Evolutionary conservation across 2,113 vertebrate genomes (phyloP), one percentile per base, ranked within the genome.

Genomic region (Petroica traversi): DNA sequence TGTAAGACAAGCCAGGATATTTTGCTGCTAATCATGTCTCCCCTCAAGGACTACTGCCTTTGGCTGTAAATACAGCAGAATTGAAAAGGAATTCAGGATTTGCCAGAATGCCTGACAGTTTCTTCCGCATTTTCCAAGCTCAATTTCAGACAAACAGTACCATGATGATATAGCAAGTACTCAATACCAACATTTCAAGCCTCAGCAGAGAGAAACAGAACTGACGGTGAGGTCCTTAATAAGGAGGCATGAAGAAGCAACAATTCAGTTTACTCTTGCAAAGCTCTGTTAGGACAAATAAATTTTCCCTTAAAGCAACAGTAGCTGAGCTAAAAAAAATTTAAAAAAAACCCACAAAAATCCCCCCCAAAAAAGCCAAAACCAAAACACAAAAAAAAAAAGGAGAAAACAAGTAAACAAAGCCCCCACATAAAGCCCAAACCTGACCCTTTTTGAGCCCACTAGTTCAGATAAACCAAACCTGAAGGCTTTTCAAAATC

Each of bases 31-130:
- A 93, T 69, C 78, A 31, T 73, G 58, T 49, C 23, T 69, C 29
- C 63, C 74, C 34, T 31, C 48, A 92, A 64, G 67, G 71, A 88
- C 67, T 88, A 48, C n/a, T 92, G 51, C 45, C 23, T 94, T 96
- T 88, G 85, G 59, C 33, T 1, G 18, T 75, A 79, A 93, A 78
- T 72, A 61, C 3, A 75, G 40, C 15, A 67, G 80, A 84, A 93
- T 2, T 87, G 86, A 91, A 95, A 95, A 93, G 89, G 49, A 85
- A 89, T 91, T 95, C 87, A 62, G 74, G 59, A 69, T 58, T 94
- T 89, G 54, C 89, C 81, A 89, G 71, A 85, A 88, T 59, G 38
- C 58, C 55, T 95, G 84, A 86, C 86, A 89, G 71, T 87, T 92
- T 95, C 71, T 91, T 64, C 62, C 0, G 0, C 33, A 40, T 93